Base-by-base conservation (phyloP, 2,888 invertebrate species). In the Podabrus alpinus region DNA sequence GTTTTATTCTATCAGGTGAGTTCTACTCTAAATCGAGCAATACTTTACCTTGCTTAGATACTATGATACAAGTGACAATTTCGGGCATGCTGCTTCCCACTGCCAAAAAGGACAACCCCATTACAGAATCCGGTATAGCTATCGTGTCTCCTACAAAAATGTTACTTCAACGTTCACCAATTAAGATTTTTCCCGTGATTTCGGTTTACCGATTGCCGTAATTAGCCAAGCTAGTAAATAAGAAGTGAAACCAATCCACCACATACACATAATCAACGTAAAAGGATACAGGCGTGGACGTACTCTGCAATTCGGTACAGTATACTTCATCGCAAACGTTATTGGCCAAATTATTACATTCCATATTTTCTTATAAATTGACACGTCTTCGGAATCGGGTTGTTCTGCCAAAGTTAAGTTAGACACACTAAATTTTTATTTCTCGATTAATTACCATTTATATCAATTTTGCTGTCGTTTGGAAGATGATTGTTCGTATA, bases 81-180 rank as follows among this genome's bases (percentile, higher is more conserved):
- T 95, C 95, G 0, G 95, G 95, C 0, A 95, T 90, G 81, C 94
- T 94, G 79, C 94, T 94, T 60, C 95, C 95, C 1, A 94, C 93
- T 0, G 95, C 95, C 11, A 95, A 88, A 79, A 95, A 92, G 3
- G 94, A 94, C 70, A 95, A 88, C 0, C 95, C 95, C 87, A 94
- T 94, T 15, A 95, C 93, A 59, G 94, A 93, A 85, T 95, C 95
- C 0, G 95, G 94, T 29, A 95, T 91, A 77, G 90, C 88, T 13
- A 94, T 86, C 0, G 94, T 93, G 82, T 93, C 93, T 66, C 94
- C 94, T 92, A 80, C 5, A 81, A 79, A 11, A 7, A 25, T n/a
- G 13, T n/a, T 1, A n/a, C 7, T n/a, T n/a, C 0, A 59, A 19
- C 45, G 9, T 9, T 24, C 4, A 66, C 2, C 5, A 1, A 62